Percentiles rank a stretch among this genome's conserved stretches.
Conservation (phyloP, 2,888 invertebrate genomes). For the Drosophila nigricruria region DNA sequence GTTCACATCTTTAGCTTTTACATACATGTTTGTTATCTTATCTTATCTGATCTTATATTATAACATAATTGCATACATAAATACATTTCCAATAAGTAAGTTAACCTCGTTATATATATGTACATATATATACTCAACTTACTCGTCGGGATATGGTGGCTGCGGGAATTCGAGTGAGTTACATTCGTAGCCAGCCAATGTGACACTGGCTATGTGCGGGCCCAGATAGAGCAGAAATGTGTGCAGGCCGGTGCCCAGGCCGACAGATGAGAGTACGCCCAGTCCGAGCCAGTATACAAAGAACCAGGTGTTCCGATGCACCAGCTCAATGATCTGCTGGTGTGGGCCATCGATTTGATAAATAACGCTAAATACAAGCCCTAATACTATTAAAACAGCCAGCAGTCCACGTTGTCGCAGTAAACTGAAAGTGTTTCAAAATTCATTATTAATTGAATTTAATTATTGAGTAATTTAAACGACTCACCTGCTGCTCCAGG, state of each 20-base stretch:
- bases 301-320: slow-evolving; percentile 84
- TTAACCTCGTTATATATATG: too few relatives aligned
- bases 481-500: slow-evolving; percentile 87
- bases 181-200: slow-evolving; percentile 99
- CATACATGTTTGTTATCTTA: not conserved
- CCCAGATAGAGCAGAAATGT: slow-evolving; percentile 99
- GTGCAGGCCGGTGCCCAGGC: slow-evolving; percentile 98
- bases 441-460: not conserved
- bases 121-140: slow-evolving; percentile 84
- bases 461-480: too few relatives aligned
- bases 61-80: too few relatives aligned
- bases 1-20: not conserved
- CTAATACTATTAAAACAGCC: slow-evolving; percentile 82
- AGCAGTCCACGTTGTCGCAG: slow-evolving; percentile 83
- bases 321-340: slow-evolving; percentile 83
- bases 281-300: slow-evolving; percentile 95
- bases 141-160: slow-evolving; percentile 99
- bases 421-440: slow-evolving; percentile 65
- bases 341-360: slow-evolving; percentile 85
- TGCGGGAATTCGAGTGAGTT: slow-evolving; percentile 97
- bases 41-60: too few relatives aligned
- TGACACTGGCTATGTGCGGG: slow-evolving; percentile 99
- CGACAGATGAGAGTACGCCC: slow-evolving; percentile 98
- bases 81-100: not conserved
- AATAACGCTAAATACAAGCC: slow-evolving; percentile 82